Evolutionary conservation across 2,797 vertebrate genomes (phyloP), one percentile per base, ranked within the genome.

Genomic region (Peromyscus melanophrys): DNA sequence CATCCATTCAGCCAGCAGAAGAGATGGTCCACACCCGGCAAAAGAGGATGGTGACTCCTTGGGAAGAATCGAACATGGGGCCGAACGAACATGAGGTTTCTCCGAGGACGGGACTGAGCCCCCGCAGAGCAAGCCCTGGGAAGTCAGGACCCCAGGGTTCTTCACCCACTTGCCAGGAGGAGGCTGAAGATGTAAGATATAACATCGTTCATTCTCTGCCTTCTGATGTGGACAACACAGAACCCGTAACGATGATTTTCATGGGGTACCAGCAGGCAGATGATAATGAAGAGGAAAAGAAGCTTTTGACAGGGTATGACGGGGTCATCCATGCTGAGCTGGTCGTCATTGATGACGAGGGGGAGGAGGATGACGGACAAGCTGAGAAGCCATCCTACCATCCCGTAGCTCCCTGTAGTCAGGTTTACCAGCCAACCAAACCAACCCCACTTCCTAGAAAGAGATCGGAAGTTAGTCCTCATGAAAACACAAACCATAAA

Each of bases 191-290:
- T 9, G 63, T 98, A 40, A 98, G 97, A 23, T 98, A 98, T 37
- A 99, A 97, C 14, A 8, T 99, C 0, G 96, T 98, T 52, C 98
- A 99, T 88, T 98, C 98, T 49, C 96, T 99, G 29, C 98, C 99
- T 52, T 98, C 98, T 14, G 98, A 99, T 0, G 83, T 98, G 55
- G 98, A 99, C n/a, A 98, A 98, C 21, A 97, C 98, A 0, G 98
- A 99, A 75, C 98, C 99, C 0, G 98, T 99, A 81, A 99, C 99
- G 0, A 99, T 99, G 99, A 99, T 99, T 96, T 99, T 99, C 98
- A 99, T 99, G 99, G 99, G 99, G 7, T 99, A 99, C 65, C 99
- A 99, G 97, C 99, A 99, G 0, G 97, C 99, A 31, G 99, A 99
- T 0, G 98, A 99, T 0, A 98, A 99, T 1, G 78, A 96, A n/a